A percentile compares a stretch with the other conserved stretches of the same genome.
Conservation (phyloP, 2,888 invertebrate species). For the Thysanoteuthis rhombus region DNA sequence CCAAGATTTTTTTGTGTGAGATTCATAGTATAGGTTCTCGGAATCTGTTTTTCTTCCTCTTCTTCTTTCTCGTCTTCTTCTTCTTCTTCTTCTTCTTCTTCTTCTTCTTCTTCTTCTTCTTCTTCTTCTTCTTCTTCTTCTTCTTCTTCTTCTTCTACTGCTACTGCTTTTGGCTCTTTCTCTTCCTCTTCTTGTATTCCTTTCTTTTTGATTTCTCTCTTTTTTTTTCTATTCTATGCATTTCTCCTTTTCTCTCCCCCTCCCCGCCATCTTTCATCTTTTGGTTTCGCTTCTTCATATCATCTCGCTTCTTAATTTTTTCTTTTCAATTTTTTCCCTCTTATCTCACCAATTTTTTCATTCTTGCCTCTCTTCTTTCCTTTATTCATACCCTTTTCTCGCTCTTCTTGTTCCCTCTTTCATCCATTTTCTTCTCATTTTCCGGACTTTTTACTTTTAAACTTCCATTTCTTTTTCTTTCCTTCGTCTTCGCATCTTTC, state of each 20-base stretch:
- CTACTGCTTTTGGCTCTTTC: neutral
- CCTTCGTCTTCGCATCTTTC: neutral
- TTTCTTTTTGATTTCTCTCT: neutral
- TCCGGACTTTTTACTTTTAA: neutral
- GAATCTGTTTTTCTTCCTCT: neutral
- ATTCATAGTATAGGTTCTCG: neutral
- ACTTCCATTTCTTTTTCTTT: neutral
- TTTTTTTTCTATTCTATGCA: too few species aligned
- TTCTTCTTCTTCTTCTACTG: neutral
- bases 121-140: neutral
- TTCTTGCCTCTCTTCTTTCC: neutral
- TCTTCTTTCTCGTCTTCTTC: neutral
- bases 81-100: neutral
- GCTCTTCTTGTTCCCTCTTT: neutral
- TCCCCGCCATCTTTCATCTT: neutral
- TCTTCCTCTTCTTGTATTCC: neutral
- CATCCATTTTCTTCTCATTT: neutral
- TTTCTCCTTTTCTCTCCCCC: neutral
- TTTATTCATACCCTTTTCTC: neutral
- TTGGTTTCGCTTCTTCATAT: neutral
- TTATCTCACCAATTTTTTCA: neutral
- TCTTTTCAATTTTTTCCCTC: neutral
- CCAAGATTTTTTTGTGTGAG: neutral
- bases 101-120: neutral
- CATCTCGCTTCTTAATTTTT: neutral